These are phyloP conservation scores for Eupithecia vulgata DNA, from an alignment of 2,888 invertebrate species.

Conservation along the genomic window DNA sequence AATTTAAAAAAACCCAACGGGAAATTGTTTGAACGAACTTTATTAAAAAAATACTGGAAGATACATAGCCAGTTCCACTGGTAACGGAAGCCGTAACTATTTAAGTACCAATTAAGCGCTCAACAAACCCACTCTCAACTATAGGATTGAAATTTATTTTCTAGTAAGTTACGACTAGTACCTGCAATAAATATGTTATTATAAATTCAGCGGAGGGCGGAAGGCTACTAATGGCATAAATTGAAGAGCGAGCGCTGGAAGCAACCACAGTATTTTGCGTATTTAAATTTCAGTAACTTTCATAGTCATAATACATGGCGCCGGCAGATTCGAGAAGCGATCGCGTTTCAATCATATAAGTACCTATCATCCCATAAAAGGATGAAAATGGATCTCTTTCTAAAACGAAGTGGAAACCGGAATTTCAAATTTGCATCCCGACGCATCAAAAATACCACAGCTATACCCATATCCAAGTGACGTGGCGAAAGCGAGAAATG, in stretches of 20 bases:
- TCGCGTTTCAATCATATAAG: slow-evolving; percentile 56
- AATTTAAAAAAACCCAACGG: slow-evolving; percentile 40
- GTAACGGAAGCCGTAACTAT: slow-evolving; percentile 41
- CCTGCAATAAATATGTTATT: slow-evolving; percentile 56
- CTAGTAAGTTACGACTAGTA: slow-evolving; percentile 35
- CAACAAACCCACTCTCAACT: slow-evolving; percentile 59
- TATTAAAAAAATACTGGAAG: slow-evolving; percentile 35
- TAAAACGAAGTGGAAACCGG: slow-evolving; percentile 60
- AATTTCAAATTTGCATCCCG: slow-evolving; percentile 63
- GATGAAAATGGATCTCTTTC: slow-evolving; percentile 67
- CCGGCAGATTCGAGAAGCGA: slow-evolving; percentile 60
- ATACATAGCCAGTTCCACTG: slow-evolving; percentile 39
- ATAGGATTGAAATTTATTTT: slow-evolving; percentile 59
- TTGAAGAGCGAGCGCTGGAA: slow-evolving; percentile 72
- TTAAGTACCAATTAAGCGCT: slow-evolving; percentile 51
- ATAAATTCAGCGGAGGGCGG: slow-evolving; percentile 65
- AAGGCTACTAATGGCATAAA: slow-evolving; percentile 77
- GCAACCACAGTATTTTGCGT: slow-evolving; percentile 75
- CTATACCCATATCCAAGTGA: slow-evolving; percentile 44
- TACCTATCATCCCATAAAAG: slow-evolving; percentile 61
- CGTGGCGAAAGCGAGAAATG: slow-evolving; percentile 36
- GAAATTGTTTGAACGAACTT: slow-evolving; percentile 27
- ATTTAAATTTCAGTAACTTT: slow-evolving; percentile 78
- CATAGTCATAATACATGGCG: slow-evolving; percentile 51
- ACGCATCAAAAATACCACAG: slow-evolving; percentile 56